Evolutionary conservation across 1,140 invertebrate species (phyloP), one percentile per base, ranked within the genome.

Genomic region (Paraescarpia echinospica): DNA sequence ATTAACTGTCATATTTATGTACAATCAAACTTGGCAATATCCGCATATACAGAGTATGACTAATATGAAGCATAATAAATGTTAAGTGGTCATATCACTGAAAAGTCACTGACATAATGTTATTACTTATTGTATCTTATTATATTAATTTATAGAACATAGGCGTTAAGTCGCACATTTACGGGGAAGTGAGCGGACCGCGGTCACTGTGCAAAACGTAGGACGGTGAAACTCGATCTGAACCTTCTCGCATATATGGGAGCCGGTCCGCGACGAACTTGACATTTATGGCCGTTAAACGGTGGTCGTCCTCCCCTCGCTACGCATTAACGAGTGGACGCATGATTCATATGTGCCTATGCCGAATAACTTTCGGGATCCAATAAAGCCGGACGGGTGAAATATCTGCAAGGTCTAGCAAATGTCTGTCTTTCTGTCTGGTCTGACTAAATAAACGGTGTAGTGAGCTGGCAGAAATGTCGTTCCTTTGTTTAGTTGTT

Each of bases 281-380:
- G 59, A 77, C 59, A 77, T 77, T 77, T 77, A 77, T 77, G 59
- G 59, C 59, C 59, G 59, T 77, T 77, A 77, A 77, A 77, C 59
- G 9, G 12, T 77, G 59, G 59, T 77, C 59, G 59, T 77, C 22
- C 59, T 77, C 59, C 59, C 59, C 59, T 77, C 27, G 59, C 59
- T 18, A 2, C 12, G 59, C 14, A 77, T 77, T 77, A 77, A 77
- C 59, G 59, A 77, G 59, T 77, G 59, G 59, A 77, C 59, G 27
- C 59, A 77, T 77, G 59, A 77, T 77, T 77, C 59, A 77, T 77
- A 77, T 77, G 59, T 77, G 59, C 59, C 14, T 77, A 14, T 77
- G 59, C 59, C 59, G 59, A 77, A 77, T 77, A 77, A 77, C 59
- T 77, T 77, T 77, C 18, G 59, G 59, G 59, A 77, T 77, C 59